Percentiles rank a stretch among this genome's conserved stretches.
Conservation (phyloP, 2,888 invertebrate species). For the Erebia ligea region DNA sequence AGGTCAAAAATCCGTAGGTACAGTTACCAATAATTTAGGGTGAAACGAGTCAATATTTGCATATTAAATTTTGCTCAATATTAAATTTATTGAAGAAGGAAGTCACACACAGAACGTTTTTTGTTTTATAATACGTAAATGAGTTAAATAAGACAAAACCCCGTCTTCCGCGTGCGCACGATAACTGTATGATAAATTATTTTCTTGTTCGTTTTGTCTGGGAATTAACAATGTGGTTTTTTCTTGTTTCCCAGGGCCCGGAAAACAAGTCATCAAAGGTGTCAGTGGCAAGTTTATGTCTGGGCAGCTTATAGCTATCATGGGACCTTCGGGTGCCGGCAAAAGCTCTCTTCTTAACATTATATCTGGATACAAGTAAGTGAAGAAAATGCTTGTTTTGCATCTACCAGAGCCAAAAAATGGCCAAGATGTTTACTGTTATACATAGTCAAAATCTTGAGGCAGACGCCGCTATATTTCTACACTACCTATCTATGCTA, state of each 20-base stretch:
- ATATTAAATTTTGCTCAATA: neutral
- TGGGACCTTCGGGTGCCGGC: slow-evolving; percentile 89
- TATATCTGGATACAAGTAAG: slow-evolving; percentile 89
- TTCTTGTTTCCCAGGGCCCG: slow-evolving; percentile 69
- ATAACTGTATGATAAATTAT: neutral
- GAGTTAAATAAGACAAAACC: neutral
- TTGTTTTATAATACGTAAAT: neutral
- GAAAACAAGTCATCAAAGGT: slow-evolving; percentile 82
- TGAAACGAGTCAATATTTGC: neutral
- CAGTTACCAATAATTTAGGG: neutral
- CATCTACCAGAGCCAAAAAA: no score
- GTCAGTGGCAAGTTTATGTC: slow-evolving; percentile 85
- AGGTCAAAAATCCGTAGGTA: neutral
- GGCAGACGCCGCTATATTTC: no score
- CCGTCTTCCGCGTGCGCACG: neutral
- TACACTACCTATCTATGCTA: no score
- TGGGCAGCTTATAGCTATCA: slow-evolving; percentile 86
- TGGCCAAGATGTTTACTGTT: no score
- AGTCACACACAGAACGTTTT: neutral
- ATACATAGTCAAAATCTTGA: no score
- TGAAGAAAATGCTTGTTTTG: neutral
- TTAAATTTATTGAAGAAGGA: neutral
- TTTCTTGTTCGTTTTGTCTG: neutral
- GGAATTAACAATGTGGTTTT: neutral
- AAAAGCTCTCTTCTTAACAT: slow-evolving; percentile 91